Base-by-base conservation (phyloP, 2,113 vertebrate species). In the Sorex araneus region DNA sequence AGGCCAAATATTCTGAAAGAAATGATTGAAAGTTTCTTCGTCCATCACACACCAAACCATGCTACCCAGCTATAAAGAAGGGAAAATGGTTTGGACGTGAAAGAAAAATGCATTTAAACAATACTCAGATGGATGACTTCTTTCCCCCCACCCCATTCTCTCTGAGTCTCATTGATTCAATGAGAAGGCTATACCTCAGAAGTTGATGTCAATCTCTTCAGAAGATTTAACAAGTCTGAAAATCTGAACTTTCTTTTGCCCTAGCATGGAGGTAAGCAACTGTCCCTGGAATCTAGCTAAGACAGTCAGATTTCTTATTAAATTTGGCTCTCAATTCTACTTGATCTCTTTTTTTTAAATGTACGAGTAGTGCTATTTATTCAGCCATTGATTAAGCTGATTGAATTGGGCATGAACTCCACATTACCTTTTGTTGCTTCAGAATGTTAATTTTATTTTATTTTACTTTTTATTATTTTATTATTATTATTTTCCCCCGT, bases 51-150 rank as follows among this genome's bases (percentile, higher is more conserved):
- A 76, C 32, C 57, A 64, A 1, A 92, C 40, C 60, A 45, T 34
- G 4, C 36, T n/a, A 75, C 25, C 4, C 0, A 28, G 11, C 40
- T 40, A 13, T 12, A 1, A 87, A 13, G 84, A 87, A 74, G n/a
- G 32, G 28, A 18, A 13, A 60, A 27, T 8, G 91, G 16, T 13
- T 1, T 30, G 32, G 5, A 36, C 95, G 66, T 34, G 0, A 13
- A 83, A 93, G 2, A 87, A 13, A 83, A 84, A 50, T 13, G 40
- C 36, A 9, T 75, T 25, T 43, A 94, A 92, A 91, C 36, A 3
- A 89, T 67, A 80, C 40, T 93, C 64, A 50, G 54, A 73, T 28
- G 34, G 45, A 36, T 67, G n/a, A 7, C 18, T 66, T n/a, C 3
- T 43, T 91, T 84, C 30, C 2, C 5, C 25, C 36, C 36, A 1